Conservation (phyloP, 2,797 vertebrate species). For the Schizothorax lantsangensis region DNA sequence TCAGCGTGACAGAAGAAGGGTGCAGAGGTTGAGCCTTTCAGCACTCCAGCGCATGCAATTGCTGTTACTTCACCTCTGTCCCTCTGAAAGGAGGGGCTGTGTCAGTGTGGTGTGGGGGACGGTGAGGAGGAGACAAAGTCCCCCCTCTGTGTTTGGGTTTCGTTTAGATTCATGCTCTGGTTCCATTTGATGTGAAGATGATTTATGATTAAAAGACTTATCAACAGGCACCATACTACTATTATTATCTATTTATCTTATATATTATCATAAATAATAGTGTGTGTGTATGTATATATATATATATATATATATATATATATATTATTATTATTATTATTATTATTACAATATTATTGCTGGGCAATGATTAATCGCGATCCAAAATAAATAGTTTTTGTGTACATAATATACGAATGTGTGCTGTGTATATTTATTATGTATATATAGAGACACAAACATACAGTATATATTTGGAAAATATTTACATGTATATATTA, state of each 20-base stretch:
- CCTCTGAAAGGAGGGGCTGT: slow-evolving; percentile 65
- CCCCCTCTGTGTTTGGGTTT: slow-evolving; percentile 7
- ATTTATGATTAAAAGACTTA: neutral
- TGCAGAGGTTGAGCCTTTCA: slow-evolving; percentile 69
- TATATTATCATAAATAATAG: neutral
- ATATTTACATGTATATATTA: no score
- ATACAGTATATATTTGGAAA: no score
- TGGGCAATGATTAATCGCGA: no score
- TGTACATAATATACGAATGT: no score
- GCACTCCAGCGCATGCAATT: slow-evolving; percentile 50
- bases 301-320: no score
- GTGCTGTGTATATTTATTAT: no score
- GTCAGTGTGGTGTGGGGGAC: slow-evolving; percentile 4
- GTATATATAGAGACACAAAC: no score
- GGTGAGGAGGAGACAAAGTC: neutral
- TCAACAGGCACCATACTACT: neutral
- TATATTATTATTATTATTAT: no score
- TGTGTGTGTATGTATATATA: no score
- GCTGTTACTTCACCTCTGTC: slow-evolving; percentile 71
- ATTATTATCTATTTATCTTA: neutral
- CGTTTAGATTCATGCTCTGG: neutral
- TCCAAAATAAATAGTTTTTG: no score
- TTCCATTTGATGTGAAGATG: neutral
- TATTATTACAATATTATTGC: no score
- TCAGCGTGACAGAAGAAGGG: slow-evolving; percentile 64